Base-by-base conservation (phyloP, 1,140 invertebrate species). In the Drosophila azteca region DNA sequence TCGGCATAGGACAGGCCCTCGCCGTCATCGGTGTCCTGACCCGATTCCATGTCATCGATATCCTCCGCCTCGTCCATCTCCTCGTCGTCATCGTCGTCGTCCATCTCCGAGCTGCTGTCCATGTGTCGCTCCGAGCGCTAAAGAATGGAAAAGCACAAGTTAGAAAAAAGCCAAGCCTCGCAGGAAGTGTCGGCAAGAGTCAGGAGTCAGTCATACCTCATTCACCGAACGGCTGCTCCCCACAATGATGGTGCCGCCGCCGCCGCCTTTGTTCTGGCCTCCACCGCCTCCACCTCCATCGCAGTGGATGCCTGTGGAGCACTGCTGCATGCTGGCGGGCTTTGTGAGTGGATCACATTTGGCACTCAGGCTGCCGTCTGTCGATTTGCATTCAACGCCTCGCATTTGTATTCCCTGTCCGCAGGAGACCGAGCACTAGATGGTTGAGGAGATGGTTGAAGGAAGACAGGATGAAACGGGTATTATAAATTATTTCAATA, bases 381-480 rank as follows among this genome's bases (percentile, higher is more conserved):
- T 72, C 71, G 93, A 92, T 80, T 95, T 93, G 91, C 97, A 98
- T 83, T 96, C 94, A n/a, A 98, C 96, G 17, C 94, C 94, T 26
- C 97, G 93, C 3, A 95, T 95, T 92, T 96, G 96, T n/a, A 95
- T 92, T 0, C 97, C 97, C 90, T 94, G 94, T 4, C 96, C 97
- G 84, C 97, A 98, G 2, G 95, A 95, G 7, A 95, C 95, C n/a
- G 96, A 97, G 90, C 97, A 98, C 97, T 97, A 72, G 29, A 44
- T 24, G 31, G n/a, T 20, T 20, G n/a, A n/a, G 7, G 2, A n/a
- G 22, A 41, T 39, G 22, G 13, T 20, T 20, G 43, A 35, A 41
- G 44, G 22, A 9, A 15, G 35, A 20, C 24, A 39, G 9, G 49
- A 45, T 15, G 69, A 49, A 39, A 11, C 11, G 35, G 35, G 11